A percentile compares a stretch with the other conserved stretches of the same genome.
Conservation (phyloP, 1,140 invertebrate species). For the Polypedilum pembai region DNA sequence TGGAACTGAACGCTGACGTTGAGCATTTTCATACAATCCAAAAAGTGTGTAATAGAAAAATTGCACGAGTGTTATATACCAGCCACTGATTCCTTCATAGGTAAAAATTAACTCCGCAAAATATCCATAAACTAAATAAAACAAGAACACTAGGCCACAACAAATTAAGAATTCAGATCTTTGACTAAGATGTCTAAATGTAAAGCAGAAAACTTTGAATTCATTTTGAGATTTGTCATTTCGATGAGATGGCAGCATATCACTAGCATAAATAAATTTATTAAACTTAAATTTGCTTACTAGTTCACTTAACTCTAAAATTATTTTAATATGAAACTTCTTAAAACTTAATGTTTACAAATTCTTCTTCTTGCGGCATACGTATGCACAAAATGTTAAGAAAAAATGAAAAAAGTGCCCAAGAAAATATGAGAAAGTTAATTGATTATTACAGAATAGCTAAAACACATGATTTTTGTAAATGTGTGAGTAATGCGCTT, state of each 20-base stretch:
- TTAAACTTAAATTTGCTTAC: no score
- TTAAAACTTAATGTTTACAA: no score
- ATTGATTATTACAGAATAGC: no score
- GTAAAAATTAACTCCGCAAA: slow-evolving; percentile 90
- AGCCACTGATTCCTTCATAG: slow-evolving; percentile 80
- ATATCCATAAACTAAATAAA: slow-evolving; percentile 87
- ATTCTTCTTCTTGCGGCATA: no score
- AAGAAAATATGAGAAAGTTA: no score
- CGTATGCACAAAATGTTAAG: no score
- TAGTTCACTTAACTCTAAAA: no score
- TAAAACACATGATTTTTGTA: no score
- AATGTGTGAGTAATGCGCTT: no score
- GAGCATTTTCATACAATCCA: slow-evolving; percentile 64
- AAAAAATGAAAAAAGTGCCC: no score
- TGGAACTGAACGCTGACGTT: slow-evolving; percentile 72
- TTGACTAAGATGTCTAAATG: slow-evolving; percentile 58
- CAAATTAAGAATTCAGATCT: slow-evolving; percentile 68
- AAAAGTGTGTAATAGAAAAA: slow-evolving; percentile 81
- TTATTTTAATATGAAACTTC: no score
- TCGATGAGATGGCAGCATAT: neutral
- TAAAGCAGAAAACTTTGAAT: slow-evolving; percentile 63
- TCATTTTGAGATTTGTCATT: slow-evolving; percentile 31
- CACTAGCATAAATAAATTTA: neutral
- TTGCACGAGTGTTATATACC: slow-evolving; percentile 88
- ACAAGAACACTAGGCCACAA: slow-evolving; percentile 71